Percentiles rank a stretch among this genome's conserved stretches.
These are phyloP conservation scores for Dasypolia templi DNA, from an alignment of 2,888 invertebrate species.

Conservation along the genomic window DNA sequence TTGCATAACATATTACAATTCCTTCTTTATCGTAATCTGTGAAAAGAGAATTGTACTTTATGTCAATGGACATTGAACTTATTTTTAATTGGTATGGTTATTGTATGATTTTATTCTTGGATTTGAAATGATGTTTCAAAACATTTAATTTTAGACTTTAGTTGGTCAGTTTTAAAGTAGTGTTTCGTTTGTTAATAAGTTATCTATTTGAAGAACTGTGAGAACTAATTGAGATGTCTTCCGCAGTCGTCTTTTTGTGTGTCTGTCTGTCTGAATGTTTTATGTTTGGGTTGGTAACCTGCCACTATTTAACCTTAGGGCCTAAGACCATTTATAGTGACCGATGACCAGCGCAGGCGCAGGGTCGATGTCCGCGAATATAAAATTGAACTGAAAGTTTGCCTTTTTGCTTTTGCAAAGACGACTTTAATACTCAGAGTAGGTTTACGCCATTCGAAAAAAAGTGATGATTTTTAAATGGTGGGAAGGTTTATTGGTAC, in stretches of 20 bases:
- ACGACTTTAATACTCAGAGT: too few relatives aligned
- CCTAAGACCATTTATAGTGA: slow-evolving; percentile 30
- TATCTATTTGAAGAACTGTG: slow-evolving; percentile 83
- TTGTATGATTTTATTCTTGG: slow-evolving; percentile 72
- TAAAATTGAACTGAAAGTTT: background rate
- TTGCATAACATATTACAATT: slow-evolving; percentile 69
- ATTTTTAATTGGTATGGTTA: slow-evolving; percentile 60
- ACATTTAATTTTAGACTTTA: slow-evolving; percentile 65
- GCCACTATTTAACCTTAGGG: slow-evolving; percentile 54
- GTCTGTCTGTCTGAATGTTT: slow-evolving; percentile 76
- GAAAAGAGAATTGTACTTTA: slow-evolving; percentile 54
- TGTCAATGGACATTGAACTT: slow-evolving; percentile 47
- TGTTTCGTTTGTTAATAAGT: slow-evolving; percentile 63
- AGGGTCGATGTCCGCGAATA: slow-evolving; percentile 26
- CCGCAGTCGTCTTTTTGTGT: slow-evolving; percentile 77
- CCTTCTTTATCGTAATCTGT: slow-evolving; percentile 48
- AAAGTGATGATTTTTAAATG: too few relatives aligned
- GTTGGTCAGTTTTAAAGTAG: slow-evolving; percentile 22
- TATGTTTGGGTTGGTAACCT: slow-evolving; percentile 57
- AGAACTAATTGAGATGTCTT: slow-evolving; percentile 89
- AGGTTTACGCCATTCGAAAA: too few relatives aligned
- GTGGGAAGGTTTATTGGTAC: too few relatives aligned
- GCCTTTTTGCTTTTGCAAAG: slow-evolving; percentile 16
- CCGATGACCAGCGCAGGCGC: slow-evolving; percentile 24
- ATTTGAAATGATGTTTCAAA: slow-evolving; percentile 64